Percentiles rank a stretch among this genome's conserved stretches.
Conservation (phyloP, 2,113 vertebrate species). For the Spermophilus dauricus region DNA sequence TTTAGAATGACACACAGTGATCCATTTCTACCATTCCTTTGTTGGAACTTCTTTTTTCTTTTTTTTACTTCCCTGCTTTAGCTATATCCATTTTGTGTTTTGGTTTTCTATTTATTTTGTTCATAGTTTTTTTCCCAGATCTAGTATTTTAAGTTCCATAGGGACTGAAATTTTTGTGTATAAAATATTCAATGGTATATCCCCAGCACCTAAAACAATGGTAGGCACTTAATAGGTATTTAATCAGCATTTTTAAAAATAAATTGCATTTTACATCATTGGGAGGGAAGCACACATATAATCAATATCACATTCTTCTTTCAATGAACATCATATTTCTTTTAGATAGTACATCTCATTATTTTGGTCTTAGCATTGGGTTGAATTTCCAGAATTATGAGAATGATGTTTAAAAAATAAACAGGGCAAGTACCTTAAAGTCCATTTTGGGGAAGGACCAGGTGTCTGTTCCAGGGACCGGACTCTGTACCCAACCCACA, state of each 20-base stretch:
- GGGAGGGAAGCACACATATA: background rate
- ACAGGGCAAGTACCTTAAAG: background rate
- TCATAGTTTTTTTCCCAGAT: background rate
- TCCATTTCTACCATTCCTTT: background rate
- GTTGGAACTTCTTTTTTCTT: background rate
- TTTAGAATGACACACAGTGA: background rate
- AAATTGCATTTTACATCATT: constrained; percentile 37
- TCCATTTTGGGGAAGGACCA: background rate
- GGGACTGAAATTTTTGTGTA: background rate
- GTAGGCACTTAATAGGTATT: background rate
- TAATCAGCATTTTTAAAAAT: background rate
- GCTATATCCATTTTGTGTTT: background rate
- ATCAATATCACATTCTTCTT: background rate
- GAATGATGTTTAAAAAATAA: background rate
- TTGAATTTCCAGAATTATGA: constrained; percentile 30
- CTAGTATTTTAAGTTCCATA: background rate
- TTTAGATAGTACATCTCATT: background rate
- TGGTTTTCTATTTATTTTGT: constrained; percentile 1
- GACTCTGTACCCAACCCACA: too few relatives aligned
- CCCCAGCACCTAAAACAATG: background rate
- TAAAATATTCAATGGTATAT: background rate
- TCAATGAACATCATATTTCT: background rate
- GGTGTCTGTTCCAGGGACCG: background rate
- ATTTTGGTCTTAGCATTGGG: background rate
- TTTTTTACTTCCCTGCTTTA: background rate